phyloP scores from a whole-genome alignment of 2,113 vertebrate genomes.

The Acrocephalus arundinaceus region DNA sequence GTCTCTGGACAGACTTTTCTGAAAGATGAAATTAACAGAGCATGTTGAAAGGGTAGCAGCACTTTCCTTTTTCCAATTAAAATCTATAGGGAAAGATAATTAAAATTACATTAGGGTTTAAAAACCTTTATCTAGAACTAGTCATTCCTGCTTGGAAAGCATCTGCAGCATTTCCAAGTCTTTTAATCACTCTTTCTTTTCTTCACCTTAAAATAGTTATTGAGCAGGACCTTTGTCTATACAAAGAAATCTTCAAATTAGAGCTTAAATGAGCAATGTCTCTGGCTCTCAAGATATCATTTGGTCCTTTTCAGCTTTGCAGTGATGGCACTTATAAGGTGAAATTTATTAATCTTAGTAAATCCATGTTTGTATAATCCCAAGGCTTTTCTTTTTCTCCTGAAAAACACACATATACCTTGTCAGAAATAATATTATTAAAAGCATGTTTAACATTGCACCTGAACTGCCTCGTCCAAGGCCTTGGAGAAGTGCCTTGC shows the following conservation, averaged over 20 bases:
- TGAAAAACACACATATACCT: not conserved
- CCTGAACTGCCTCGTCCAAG: not conserved
- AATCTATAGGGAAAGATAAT: not conserved
- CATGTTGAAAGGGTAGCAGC: not conserved
- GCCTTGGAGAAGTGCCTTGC: not conserved
- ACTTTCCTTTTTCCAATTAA: not conserved
- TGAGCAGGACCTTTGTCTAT: not conserved
- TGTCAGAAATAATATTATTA: not conserved
- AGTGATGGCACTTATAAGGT: not conserved
- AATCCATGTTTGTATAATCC: not conserved
- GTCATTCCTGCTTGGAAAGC: not conserved
- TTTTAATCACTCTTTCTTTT: not conserved
- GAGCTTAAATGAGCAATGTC: not conserved
- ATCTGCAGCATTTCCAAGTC: not conserved
- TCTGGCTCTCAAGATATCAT: not conserved
- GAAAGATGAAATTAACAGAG: not conserved
- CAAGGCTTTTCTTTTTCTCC: not conserved
- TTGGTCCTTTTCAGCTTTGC: not conserved
- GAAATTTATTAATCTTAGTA: not conserved
- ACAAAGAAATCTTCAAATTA: not conserved
- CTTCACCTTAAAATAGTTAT: not conserved
- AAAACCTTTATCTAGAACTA: not conserved
- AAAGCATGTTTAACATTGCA: not conserved
- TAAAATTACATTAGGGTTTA: not conserved
- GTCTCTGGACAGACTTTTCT: not conserved